Percentiles rank a stretch among this genome's conserved stretches.
These are phyloP conservation scores for Drosophila tropicalis DNA, from an alignment of 1,140 invertebrate genomes.

Conservation along the genomic window DNA sequence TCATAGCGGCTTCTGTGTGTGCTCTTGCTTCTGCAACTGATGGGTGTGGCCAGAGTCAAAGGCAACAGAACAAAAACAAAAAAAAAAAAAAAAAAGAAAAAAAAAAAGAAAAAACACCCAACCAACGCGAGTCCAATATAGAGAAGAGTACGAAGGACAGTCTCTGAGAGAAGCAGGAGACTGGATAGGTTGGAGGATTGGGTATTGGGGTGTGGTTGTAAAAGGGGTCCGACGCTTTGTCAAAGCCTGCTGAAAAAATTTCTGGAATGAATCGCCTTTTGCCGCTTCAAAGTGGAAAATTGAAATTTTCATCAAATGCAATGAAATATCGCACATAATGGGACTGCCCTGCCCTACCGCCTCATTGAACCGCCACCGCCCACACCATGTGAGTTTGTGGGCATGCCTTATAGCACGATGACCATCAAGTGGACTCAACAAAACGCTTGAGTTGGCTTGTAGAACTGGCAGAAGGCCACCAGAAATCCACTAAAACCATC, in stretches of 20 bases:
- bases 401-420: background rate
- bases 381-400: background rate
- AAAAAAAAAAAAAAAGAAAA: background rate
- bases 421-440: conserved; percentile 14
- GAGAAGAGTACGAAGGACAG: background rate
- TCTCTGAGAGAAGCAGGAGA: background rate
- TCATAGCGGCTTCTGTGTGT: conserved; percentile 13
- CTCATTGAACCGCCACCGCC: background rate
- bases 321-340: conserved; percentile 27
- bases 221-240: background rate
- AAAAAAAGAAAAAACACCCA: background rate
- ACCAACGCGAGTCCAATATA: conserved; percentile 21
- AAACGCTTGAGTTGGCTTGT: conserved; percentile 17
- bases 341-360: background rate
- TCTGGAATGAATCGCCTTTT: conserved; percentile 21
- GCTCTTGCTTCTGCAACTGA: background rate
- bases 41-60: conserved; percentile 36
- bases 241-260: conserved; percentile 11
- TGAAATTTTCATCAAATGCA: conserved; percentile 23
- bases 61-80: conserved; percentile 10
- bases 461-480: background rate
- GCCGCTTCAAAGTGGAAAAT: conserved; percentile 25
- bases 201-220: background rate
- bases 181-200: no score
- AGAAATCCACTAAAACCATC: no score